Evolutionary conservation across 2,113 vertebrate genomes (phyloP), one percentile per base, ranked within the genome.

Genomic region (Psammodynastes pulverulentus): DNA sequence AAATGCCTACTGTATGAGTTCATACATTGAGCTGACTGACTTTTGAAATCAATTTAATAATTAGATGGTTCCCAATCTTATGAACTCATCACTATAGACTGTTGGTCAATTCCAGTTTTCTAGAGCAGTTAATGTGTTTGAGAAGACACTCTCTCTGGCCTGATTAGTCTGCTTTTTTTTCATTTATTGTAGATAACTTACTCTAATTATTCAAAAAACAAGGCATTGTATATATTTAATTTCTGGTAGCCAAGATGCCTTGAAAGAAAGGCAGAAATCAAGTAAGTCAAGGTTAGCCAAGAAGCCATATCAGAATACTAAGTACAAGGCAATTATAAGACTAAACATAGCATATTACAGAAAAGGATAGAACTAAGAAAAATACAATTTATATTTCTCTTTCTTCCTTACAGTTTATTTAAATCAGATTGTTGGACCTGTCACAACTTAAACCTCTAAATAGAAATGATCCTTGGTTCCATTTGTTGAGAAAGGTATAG

Each of bases 171-270:
- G 62, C 24, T 17, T 58, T 62, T 5, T 21, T 84, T 8, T 67
- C 54, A 23, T 29, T 92, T 91, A 87, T 43, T 34, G 26, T 48
- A n/a, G 8, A 93, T 86, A 95, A 62, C 0, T 19, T 39, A 23
- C 0, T 79, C 0, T 0, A 26, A 3, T 0, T 56, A 46, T 54
- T 45, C 5, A 54, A 88, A 89, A 89, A 53, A 43, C 39, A 89
- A 53, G 43, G 87, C 23, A 58, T 39, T 53, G 56, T 67, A 58
- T 58, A 89, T 29, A 89, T 48, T 49, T 89, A 89, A 62, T 67
- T 89, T 62, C 15, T 62, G 45, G 26, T 24, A n/a, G 24, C 56
- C 46, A n/a, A 67, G 88, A 6, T 58, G n/a, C 8, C 26, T 48
- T 46, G 49, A 53, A 87, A 84, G 39, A 84, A 43, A 21, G 19